Evolutionary conservation across 2,888 invertebrate species (phyloP), one percentile per base, ranked within the genome.

Genomic region (Lathronympha strigana): DNA sequence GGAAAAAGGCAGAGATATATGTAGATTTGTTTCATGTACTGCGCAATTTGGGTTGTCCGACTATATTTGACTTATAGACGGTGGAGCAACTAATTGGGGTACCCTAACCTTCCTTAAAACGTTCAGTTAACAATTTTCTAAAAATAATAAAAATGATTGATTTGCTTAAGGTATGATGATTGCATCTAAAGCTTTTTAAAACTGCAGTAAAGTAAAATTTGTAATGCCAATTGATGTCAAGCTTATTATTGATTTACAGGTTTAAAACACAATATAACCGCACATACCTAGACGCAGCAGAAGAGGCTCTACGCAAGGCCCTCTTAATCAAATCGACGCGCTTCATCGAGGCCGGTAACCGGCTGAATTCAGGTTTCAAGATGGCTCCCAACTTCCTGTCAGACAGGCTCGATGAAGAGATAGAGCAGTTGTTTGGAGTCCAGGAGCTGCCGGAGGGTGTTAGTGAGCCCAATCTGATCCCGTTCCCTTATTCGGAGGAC

Each of bases 291-390:
- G 85, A 89, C 69, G 72, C 76, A 25, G 55, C 71, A 0, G 90
- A 91, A 70, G 84, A 84, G 67, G 84, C 89, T 11, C 74, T 90
- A 36, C 84, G 90, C 53, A 88, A 85, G 75, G 84, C 80, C 67
- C 45, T 86, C 8, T 60, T 88, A 38, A 75, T 84, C 57, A 86
- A 86, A 71, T 74, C 72, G 72, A 50, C 72, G 23, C 85, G 90
- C 11, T 85, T 84, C 75, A 72, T 80, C 50, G 60, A 71, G 40
- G 80, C 90, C 13, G 87, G 79, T 50, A 89, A 88, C 78, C 82
- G 90, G 6, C 76, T 85, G 73, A 86, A 87, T 33, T 84, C 84
- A 57, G 77, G 84, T 9, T 85, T 84, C 71, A 68, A 74, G 68
- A 67, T 84, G 69, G 80, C 54, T 3, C 47, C 77, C 45, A 87